phyloP scores from a whole-genome alignment of 2,113 vertebrate species.

The Heterochromis multidens region DNA sequence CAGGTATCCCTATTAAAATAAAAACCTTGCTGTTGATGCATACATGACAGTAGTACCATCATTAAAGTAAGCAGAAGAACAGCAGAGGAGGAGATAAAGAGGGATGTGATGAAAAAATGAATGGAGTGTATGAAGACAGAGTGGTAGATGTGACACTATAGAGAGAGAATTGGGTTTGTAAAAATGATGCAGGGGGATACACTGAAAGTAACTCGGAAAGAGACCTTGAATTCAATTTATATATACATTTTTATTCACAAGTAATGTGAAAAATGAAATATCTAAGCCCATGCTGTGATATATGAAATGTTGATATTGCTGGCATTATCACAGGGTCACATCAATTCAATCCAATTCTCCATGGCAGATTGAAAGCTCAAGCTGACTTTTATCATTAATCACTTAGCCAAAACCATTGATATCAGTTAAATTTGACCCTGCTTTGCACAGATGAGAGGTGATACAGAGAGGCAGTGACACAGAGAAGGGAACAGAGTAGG shows the following conservation, averaged over 20 bases:
- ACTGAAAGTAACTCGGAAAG: not conserved
- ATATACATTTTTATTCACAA: not conserved
- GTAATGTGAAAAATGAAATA: conserved; percentile 4
- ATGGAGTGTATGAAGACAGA: not conserved
- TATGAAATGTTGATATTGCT: conserved; percentile 30
- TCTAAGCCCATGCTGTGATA: not conserved
- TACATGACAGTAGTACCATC: not conserved
- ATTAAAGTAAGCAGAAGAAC: not conserved
- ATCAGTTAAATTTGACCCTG: conserved; percentile 24
- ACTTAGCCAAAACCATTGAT: conserved; percentile 2
- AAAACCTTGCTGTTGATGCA: not conserved
- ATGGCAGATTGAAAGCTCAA: not conserved
- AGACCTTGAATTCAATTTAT: conserved; percentile 24
- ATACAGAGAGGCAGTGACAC: not conserved
- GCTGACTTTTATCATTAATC: conserved; percentile 29
- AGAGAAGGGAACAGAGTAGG: not conserved
- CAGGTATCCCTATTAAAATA: not conserved
- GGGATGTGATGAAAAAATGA: not conserved
- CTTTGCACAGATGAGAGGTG: not conserved
- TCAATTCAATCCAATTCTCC: not conserved
- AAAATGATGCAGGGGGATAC: not conserved
- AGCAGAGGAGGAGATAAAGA: not conserved
- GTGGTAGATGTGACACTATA: not conserved
- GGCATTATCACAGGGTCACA: conserved; percentile 32
- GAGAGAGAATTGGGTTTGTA: not conserved